Conservation (phyloP, 2,888 invertebrate genomes). For the Phaedon cochleariae region DNA sequence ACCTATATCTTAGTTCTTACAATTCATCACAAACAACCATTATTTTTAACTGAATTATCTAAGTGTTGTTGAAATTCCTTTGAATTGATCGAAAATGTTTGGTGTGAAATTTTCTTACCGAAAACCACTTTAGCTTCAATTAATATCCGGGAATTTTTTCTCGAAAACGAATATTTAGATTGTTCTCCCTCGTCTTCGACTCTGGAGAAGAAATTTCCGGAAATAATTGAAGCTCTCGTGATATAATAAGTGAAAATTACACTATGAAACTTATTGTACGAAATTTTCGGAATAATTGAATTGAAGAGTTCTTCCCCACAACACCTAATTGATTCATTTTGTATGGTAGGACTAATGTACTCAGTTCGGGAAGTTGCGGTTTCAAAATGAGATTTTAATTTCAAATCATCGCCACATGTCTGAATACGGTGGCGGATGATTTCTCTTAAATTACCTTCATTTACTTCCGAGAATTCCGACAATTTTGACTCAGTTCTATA, state of each 20-base stretch:
- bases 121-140: too few relatives aligned
- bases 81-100: too few relatives aligned
- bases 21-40: too few relatives aligned
- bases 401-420: constrained; percentile 8
- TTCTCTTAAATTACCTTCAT: constrained; percentile 14
- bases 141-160: too few relatives aligned
- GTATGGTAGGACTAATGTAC: constrained; percentile 6
- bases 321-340: constrained; percentile 8
- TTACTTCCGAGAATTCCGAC: not conserved
- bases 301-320: constrained; percentile 6
- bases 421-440: constrained; percentile 9
- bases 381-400: constrained; percentile 8
- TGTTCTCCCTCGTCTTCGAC: too few relatives aligned
- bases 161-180: too few relatives aligned
- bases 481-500: not conserved
- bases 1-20: too few relatives aligned
- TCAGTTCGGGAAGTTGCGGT: not conserved
- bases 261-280: not conserved
- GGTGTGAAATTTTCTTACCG: too few relatives aligned
- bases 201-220: too few relatives aligned
- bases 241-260: constrained; percentile 12
- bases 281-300: not conserved
- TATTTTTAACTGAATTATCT: too few relatives aligned
- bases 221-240: too few relatives aligned
- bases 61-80: too few relatives aligned